Percentiles rank a stretch among this genome's conserved stretches.
These are phyloP conservation scores for Porphyrio hochstetteri DNA, from an alignment of 2,113 vertebrate species.

Conservation along the genomic window DNA sequence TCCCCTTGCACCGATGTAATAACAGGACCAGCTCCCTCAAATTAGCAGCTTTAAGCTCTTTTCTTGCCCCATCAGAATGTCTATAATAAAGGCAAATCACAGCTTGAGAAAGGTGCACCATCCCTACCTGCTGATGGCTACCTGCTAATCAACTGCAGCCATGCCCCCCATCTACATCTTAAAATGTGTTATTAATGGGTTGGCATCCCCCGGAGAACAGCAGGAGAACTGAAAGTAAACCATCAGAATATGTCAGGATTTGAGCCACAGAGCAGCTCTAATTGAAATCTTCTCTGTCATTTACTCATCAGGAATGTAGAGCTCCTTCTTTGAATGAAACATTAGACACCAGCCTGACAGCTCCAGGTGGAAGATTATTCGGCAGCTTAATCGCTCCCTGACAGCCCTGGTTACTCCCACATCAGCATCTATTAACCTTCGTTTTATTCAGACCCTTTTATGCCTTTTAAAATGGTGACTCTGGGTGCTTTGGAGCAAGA, in stretches of 20 bases:
- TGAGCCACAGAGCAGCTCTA: slow-evolving; percentile 49
- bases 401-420: slow-evolving; percentile 48
- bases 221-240: slow-evolving; percentile 15
- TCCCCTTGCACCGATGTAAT: not conserved
- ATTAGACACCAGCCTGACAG: slow-evolving; percentile 64
- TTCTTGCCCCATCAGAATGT: not conserved
- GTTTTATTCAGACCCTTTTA: slow-evolving; percentile 1
- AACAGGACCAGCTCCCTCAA: not conserved
- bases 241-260: slow-evolving; percentile 39
- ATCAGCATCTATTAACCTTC: slow-evolving; percentile 48
- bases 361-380: slow-evolving; percentile 62
- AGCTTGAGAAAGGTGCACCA: not conserved
- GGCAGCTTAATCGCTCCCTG: slow-evolving; percentile 58
- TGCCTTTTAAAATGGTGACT: slow-evolving; percentile 9
- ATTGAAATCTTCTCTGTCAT: slow-evolving; percentile 74
- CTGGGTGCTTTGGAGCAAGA: not conserved
- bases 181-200: slow-evolving; percentile 41
- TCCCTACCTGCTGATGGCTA: not conserved
- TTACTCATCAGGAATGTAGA: slow-evolving; percentile 57
- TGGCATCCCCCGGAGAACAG: slow-evolving; percentile 12
- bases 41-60: not conserved
- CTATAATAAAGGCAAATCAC: not conserved
- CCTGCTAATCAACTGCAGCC: slow-evolving; percentile 7
- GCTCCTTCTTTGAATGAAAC: slow-evolving; percentile 63
- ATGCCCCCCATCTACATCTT: not conserved